Percentiles rank a stretch among this genome's conserved stretches.
Evolutionary conservation across 2,797 vertebrate genomes (phyloP).

Genomic region (Hemibagrus guttatus): DNA sequence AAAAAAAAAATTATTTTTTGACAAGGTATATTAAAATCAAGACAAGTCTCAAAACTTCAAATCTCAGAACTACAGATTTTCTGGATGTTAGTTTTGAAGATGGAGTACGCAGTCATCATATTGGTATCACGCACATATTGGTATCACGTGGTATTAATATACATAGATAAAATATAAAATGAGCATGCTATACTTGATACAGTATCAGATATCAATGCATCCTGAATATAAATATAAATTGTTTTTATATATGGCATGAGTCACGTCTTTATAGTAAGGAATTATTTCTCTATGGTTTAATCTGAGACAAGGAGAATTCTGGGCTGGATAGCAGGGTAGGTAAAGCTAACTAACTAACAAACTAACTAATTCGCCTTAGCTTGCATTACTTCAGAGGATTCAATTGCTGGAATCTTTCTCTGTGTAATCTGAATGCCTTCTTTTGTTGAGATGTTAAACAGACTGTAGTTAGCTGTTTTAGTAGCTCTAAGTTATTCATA

Average conservation of each 20-base stretch:
- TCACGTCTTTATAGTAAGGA: neutral
- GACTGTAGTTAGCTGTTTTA: neutral
- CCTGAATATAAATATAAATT: neutral
- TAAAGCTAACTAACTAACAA: conserved; percentile 39
- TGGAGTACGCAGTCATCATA: too few relatives aligned
- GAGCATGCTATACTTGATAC: neutral
- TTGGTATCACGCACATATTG: too few relatives aligned
- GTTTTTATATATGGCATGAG: conserved; percentile 15
- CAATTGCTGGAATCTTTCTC: neutral
- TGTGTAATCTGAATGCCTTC: neutral
- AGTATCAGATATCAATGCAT: neutral
- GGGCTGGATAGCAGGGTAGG: conserved; percentile 46
- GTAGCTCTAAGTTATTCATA: neutral
- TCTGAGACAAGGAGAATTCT: conserved; percentile 28
- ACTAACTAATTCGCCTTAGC: neutral
- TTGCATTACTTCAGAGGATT: neutral
- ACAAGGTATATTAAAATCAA: neutral
- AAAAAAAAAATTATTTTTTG: neutral
- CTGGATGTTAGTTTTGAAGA: neutral
- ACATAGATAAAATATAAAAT: neutral
- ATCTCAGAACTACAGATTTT: neutral
- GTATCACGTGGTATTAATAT: neutral
- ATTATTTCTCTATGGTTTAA: conserved; percentile 30
- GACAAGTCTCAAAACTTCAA: neutral
- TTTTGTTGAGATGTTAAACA: neutral